These are phyloP conservation scores for Leptoteleia sp. DNA, from an alignment of 1,140 invertebrate species.

Conservation along the genomic window DNA sequence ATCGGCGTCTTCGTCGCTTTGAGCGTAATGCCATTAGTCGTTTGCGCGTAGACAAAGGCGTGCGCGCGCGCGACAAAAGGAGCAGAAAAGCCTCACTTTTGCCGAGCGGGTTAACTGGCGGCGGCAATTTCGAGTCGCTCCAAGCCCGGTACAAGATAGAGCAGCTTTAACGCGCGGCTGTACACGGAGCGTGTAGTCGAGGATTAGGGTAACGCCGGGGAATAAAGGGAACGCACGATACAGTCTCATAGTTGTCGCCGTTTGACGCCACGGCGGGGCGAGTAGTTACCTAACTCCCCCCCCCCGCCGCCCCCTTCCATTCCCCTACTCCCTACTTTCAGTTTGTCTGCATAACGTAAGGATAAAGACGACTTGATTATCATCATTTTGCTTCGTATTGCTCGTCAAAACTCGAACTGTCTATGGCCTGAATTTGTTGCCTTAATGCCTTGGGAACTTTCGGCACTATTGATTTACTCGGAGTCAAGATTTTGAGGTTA, in stretches of 20 bases:
- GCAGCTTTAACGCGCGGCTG: constrained; percentile 32
- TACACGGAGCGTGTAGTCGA: constrained; percentile 43
- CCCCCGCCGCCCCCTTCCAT: no score
- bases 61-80: constrained; percentile 21
- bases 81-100: constrained; percentile 49
- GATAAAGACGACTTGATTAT: constrained; percentile 48
- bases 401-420: no score
- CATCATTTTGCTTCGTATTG: constrained; percentile 16
- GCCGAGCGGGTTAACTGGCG: constrained; percentile 27
- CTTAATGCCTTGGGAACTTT: no score
- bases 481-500: no score
- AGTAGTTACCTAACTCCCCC: no score
- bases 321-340: no score
- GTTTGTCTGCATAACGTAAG: constrained; percentile 28
- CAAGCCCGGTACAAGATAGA: constrained; percentile 36
- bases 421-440: no score
- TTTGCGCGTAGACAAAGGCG: constrained; percentile 34
- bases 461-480: no score
- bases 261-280: not conserved
- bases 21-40: constrained; percentile 24
- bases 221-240: constrained; percentile 26
- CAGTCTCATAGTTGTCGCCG: constrained; percentile 24
- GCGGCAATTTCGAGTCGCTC: constrained; percentile 34
- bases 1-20: constrained; percentile 17
- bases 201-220: constrained; percentile 53